Conservation (phyloP, 2,888 invertebrate genomes). For the Heliconius erato region DNA sequence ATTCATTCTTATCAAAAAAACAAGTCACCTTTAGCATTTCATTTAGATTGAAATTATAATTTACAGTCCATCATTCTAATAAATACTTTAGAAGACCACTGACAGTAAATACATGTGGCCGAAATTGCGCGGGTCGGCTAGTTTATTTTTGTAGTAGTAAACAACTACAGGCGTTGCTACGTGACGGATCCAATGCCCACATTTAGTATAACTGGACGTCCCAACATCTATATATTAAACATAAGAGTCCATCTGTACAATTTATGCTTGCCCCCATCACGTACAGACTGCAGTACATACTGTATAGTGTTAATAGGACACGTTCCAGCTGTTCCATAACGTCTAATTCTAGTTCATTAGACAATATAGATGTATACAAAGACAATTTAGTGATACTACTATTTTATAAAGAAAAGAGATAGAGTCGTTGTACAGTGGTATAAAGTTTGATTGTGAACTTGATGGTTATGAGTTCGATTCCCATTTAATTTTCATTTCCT, state of each 20-base stretch:
- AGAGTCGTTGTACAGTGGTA: too few relatives aligned
- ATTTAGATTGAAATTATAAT: too few relatives aligned
- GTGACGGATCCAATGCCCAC: slow-evolving; percentile 5
- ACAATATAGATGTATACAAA: neutral
- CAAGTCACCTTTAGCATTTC: too few relatives aligned
- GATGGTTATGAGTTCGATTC: too few relatives aligned
- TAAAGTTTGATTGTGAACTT: too few relatives aligned
- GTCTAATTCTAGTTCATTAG: neutral
- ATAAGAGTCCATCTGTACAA: neutral
- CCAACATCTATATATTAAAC: slow-evolving; percentile 9
- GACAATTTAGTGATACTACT: neutral
- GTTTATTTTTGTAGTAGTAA: neutral
- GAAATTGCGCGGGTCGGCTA: too few relatives aligned
- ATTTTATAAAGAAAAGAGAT: neutral
- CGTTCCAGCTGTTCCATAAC: slow-evolving; percentile 5
- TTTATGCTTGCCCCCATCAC: neutral
- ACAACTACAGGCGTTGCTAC: neutral
- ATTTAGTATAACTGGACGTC: neutral
- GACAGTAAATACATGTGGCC: too few relatives aligned
- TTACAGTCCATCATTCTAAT: too few relatives aligned
- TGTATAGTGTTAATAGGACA: slow-evolving; percentile 10
- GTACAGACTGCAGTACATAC: slow-evolving; percentile 6
- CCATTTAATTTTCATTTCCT: too few relatives aligned
- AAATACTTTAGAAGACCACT: too few relatives aligned
- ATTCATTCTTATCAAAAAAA: too few relatives aligned